phyloP scores from a whole-genome alignment of 2,113 vertebrate genomes.

The Lates calcarifer region DNA sequence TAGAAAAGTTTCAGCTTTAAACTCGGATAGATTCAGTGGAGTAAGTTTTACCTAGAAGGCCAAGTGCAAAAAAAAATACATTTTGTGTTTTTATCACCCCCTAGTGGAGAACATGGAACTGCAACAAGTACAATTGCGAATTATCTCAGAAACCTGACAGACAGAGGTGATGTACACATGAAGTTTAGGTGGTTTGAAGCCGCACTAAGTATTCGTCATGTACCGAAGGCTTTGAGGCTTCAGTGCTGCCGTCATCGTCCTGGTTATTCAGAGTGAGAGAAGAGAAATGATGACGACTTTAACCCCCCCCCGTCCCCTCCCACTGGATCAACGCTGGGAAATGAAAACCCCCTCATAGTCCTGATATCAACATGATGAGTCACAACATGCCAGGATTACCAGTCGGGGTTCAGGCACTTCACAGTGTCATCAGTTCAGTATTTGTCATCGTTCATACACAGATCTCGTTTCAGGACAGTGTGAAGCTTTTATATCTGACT shows the following conservation, averaged over 20 bases:
- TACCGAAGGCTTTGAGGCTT: not conserved
- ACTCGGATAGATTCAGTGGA: too few relatives aligned
- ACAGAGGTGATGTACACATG: not conserved
- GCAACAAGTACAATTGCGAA: not conserved
- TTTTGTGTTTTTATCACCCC: too few relatives aligned
- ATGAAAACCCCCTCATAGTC: slow-evolving; percentile 6
- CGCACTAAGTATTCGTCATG: too few relatives aligned
- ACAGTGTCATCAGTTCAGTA: slow-evolving; percentile 11
- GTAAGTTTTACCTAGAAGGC: too few relatives aligned
- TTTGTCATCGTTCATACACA: slow-evolving; percentile 16
- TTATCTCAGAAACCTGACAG: too few relatives aligned
- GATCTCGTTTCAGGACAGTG: slow-evolving; percentile 13
- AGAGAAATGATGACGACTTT: not conserved
- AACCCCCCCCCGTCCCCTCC: too few relatives aligned
- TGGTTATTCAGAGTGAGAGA: slow-evolving; percentile 13
- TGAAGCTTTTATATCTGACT: not conserved
- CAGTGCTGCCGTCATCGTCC: slow-evolving; percentile 8
- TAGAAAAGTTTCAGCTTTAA: too few relatives aligned
- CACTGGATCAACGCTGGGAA: not conserved
- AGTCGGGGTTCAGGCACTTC: slow-evolving; percentile 23
- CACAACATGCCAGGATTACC: slow-evolving; percentile 24
- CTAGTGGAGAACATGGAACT: not conserved
- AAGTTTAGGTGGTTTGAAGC: too few relatives aligned
- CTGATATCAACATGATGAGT: slow-evolving; percentile 43
- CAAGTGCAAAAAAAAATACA: too few relatives aligned